phyloP scores from a whole-genome alignment of 2,888 invertebrate genomes.

The Thera obeliscata region DNA sequence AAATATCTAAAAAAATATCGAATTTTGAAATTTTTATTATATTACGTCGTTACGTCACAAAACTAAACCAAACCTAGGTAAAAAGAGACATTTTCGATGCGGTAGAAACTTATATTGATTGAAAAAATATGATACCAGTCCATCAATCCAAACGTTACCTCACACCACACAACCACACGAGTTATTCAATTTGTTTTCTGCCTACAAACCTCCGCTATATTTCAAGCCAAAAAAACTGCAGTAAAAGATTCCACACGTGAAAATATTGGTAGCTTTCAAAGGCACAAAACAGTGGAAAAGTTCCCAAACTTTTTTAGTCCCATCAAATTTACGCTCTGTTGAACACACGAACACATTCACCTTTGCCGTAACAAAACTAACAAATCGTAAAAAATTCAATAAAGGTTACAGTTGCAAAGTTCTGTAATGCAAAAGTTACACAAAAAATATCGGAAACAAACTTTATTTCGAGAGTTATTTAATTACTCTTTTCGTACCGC shows the following conservation, averaged over 20 bases:
- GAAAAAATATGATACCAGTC: neutral
- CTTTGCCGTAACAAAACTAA: conserved; percentile 35
- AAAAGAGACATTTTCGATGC: neutral
- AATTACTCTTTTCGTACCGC: conserved; percentile 22
- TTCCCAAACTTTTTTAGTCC: conserved; percentile 24
- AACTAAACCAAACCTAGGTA: too few relatives aligned
- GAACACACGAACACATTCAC: conserved; percentile 27
- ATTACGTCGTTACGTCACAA: too few relatives aligned
- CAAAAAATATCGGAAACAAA: conserved; percentile 25
- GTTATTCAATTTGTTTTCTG: conserved; percentile 27
- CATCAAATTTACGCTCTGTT: conserved; percentile 28
- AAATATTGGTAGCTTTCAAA: conserved; percentile 26
- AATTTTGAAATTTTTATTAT: too few relatives aligned
- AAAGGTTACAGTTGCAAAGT: conserved; percentile 25
- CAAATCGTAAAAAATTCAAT: conserved; percentile 36
- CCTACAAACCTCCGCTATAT: conserved; percentile 21
- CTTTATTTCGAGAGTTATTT: conserved; percentile 19
- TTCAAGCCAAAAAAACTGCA: conserved; percentile 23
- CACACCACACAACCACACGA: conserved; percentile 5
- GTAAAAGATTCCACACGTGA: conserved; percentile 23
- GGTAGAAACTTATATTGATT: neutral
- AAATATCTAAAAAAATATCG: too few relatives aligned
- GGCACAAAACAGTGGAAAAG: conserved; percentile 23
- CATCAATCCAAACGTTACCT: conserved; percentile 4
- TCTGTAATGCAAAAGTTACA: conserved; percentile 26